Evolutionary conservation across 2,888 invertebrate species (phyloP).

Genomic region (Agonopterix heracliana): DNA sequence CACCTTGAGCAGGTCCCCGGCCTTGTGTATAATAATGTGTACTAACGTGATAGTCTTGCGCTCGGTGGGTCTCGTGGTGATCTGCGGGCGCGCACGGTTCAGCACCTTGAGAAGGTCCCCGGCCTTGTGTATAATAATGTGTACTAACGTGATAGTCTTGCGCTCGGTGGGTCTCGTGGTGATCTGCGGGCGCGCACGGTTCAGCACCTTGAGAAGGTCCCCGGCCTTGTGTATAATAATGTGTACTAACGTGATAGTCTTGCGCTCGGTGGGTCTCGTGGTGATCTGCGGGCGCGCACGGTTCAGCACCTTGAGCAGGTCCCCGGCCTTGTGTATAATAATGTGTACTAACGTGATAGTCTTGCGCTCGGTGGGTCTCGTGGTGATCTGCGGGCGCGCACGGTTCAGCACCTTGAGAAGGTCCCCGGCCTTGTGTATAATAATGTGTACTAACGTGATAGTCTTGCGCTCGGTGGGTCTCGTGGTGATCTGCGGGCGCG

Average conservation of each 20-base stretch:
- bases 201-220: conserved; percentile 98
- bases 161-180: conserved; percentile 91
- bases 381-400: conserved; percentile 92
- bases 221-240: conserved; percentile 88
- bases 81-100: conserved; percentile 96
- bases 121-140: conserved; percentile 84
- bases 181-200: conserved; percentile 95
- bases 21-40: conserved; percentile 81
- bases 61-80: conserved; percentile 88
- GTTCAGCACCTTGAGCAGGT: conserved; percentile 99
- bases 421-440: conserved; percentile 92
- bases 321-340: conserved; percentile 90
- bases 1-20: conserved; percentile 98
- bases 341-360: conserved; percentile 90
- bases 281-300: conserved; percentile 94
- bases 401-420: conserved; percentile 99
- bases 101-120: conserved; percentile 98
- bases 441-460: conserved; percentile 86
- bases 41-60: conserved; percentile 96
- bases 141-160: conserved; percentile 93
- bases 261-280: conserved; percentile 91
- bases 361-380: conserved; percentile 93
- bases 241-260: conserved; percentile 91
- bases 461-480: conserved; percentile 94
- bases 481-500: conserved; percentile 92